A percentile compares a stretch with the other conserved stretches of the same genome.
These are phyloP conservation scores for Chironex yamaguchii DNA, from an alignment of 30 jellyfish, hydroid and myxozoan species.

Conservation along the genomic window DNA sequence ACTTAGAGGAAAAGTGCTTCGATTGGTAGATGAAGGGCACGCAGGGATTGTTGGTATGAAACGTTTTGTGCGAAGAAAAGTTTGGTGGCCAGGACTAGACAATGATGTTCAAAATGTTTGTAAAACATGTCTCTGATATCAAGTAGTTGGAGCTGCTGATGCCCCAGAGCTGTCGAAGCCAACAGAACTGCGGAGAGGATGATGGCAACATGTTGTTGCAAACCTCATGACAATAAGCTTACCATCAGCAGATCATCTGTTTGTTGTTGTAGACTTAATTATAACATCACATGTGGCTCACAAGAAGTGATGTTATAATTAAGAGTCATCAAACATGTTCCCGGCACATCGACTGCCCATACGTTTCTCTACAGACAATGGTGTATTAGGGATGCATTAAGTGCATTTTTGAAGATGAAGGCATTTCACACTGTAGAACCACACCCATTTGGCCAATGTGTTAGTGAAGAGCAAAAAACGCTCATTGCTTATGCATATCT, in stretches of 20 bases:
- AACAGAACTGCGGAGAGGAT: constrained; percentile 65
- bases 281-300: no score
- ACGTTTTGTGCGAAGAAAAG: constrained; percentile 43
- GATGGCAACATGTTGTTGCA: constrained; percentile 55
- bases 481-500: constrained; percentile 25
- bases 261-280: no score
- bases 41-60: constrained; percentile 59
- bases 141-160: constrained; percentile 42
- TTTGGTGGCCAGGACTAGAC: constrained; percentile 71
- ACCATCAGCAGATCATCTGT: no score
- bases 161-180: constrained; percentile 46
- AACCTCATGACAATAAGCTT: constrained; percentile 57
- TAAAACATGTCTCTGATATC: constrained; percentile 55
- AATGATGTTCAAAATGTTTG: constrained; percentile 51
- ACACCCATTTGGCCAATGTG: constrained; percentile 73
- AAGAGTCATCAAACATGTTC: no score
- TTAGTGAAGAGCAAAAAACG: constrained; percentile 44
- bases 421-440: constrained; percentile 26
- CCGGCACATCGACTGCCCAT: no score
- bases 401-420: constrained; percentile 39
- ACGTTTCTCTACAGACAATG: constrained; percentile 71
- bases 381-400: constrained; percentile 51
- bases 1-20: constrained; percentile 25
- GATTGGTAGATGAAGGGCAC: constrained; percentile 62
- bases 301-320: no score